A percentile compares a stretch with the other conserved stretches of the same genome.
Conservation (phyloP, 2,113 vertebrate genomes). For the Pelvicachromis taeniatus region DNA sequence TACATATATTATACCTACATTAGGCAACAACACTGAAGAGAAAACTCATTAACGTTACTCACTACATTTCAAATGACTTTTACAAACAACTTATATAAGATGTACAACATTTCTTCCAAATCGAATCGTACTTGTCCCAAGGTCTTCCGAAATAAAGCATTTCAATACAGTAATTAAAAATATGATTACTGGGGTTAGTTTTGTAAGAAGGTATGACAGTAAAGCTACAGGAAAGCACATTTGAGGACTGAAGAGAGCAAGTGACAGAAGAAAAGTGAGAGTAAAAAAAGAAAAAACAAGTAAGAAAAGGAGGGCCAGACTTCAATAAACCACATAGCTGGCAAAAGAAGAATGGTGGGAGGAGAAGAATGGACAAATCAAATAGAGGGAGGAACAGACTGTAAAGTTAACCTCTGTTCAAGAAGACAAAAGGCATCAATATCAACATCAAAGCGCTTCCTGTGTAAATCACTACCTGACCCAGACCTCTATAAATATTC, state of each 20-base stretch:
- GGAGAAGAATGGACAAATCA: neutral
- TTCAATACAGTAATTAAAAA: neutral
- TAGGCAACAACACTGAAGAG: neutral
- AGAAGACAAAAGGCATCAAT: constrained; percentile 35
- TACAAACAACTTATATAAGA: neutral
- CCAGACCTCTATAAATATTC: constrained; percentile 9
- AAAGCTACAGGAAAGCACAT: neutral
- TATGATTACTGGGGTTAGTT: constrained; percentile 5
- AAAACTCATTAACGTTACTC: neutral
- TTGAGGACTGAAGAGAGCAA: neutral
- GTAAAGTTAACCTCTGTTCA: constrained; percentile 10
- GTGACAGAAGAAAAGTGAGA: neutral
- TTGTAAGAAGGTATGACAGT: constrained; percentile 11
- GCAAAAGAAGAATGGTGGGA: neutral
- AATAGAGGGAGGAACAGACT: neutral
- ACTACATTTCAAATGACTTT: neutral
- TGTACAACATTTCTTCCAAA: neutral
- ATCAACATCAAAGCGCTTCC: constrained; percentile 33
- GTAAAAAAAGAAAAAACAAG: neutral
- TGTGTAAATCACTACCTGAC: constrained; percentile 45
- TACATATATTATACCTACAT: neutral
- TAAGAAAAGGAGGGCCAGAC: neutral
- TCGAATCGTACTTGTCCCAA: neutral
- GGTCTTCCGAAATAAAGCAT: neutral
- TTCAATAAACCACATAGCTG: neutral